Percentiles rank a stretch among this genome's conserved stretches.
Conservation (phyloP, 2,888 invertebrate genomes). For the Cephus rjabovi region DNA sequence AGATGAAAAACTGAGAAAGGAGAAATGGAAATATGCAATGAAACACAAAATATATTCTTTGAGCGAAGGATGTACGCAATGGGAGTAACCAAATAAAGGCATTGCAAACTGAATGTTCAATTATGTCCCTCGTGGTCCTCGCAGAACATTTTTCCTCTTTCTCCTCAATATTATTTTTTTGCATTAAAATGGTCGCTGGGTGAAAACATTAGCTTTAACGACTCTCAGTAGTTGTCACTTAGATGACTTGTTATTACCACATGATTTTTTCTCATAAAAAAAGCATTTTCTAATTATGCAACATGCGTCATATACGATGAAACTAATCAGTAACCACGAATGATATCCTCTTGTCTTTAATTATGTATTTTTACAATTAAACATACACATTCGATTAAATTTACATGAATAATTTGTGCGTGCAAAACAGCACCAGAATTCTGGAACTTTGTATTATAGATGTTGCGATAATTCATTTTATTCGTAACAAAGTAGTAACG, state of each 20-base stretch:
- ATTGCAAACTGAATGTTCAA: constrained; percentile 37
- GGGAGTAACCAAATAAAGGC: constrained; percentile 56
- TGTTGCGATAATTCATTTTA: background rate
- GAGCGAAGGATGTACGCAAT: constrained; percentile 45
- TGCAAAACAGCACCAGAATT: background rate
- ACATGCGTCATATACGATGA: background rate
- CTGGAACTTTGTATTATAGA: background rate
- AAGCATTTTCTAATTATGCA: background rate
- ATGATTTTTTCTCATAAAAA: background rate
- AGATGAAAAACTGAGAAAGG: constrained; percentile 19
- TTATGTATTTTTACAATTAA: background rate
- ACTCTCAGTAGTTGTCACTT: background rate
- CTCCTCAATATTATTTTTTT: background rate
- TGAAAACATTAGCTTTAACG: background rate
- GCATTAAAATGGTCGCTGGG: background rate
- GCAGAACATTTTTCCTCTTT: background rate
- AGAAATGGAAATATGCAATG: constrained; percentile 9
- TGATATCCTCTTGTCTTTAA: background rate
- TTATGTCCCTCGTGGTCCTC: background rate
- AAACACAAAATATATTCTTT: constrained; percentile 7
- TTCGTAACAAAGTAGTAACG: no score
- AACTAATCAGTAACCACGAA: background rate
- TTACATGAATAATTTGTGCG: background rate
- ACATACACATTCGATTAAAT: background rate
- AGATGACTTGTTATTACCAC: background rate